Evolutionary conservation across 2,113 vertebrate genomes (phyloP).

Genomic region (Microcebus murinus): DNA sequence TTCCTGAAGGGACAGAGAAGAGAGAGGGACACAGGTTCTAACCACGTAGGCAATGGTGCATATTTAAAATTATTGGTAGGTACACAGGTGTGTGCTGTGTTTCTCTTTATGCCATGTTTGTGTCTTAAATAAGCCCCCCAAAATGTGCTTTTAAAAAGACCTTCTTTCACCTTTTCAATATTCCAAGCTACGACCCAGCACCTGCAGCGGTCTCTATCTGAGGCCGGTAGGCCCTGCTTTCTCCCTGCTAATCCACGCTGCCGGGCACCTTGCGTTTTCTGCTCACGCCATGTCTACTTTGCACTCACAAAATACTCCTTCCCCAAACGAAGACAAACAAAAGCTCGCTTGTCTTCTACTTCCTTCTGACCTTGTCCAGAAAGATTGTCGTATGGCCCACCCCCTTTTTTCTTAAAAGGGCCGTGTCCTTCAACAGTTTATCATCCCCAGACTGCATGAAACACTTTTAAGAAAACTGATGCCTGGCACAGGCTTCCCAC

Average conservation of each 20-base stretch:
- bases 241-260: too few species aligned
- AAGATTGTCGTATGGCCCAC: background rate
- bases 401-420: background rate
- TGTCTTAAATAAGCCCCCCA: background rate
- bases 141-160: background rate
- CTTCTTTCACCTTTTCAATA: background rate
- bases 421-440: background rate
- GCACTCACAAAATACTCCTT: background rate
- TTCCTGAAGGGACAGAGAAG: background rate
- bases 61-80: background rate
- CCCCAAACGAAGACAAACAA: background rate
- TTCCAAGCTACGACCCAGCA: rapidly evolving
- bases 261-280: background rate
- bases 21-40: background rate
- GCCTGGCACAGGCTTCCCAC: background rate
- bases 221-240: too few species aligned
- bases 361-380: background rate
- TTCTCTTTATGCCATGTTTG: background rate
- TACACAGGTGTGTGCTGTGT: background rate
- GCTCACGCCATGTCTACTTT: background rate
- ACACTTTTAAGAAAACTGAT: background rate
- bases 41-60: background rate
- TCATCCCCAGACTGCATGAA: background rate
- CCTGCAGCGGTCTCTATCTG: background rate
- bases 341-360: background rate